A percentile compares a stretch with the other conserved stretches of the same genome.
These are phyloP conservation scores for Eunapius fragilis DNA, from an alignment of 37 sponge, comb jelly and placozoan species.

Conservation along the genomic window DNA sequence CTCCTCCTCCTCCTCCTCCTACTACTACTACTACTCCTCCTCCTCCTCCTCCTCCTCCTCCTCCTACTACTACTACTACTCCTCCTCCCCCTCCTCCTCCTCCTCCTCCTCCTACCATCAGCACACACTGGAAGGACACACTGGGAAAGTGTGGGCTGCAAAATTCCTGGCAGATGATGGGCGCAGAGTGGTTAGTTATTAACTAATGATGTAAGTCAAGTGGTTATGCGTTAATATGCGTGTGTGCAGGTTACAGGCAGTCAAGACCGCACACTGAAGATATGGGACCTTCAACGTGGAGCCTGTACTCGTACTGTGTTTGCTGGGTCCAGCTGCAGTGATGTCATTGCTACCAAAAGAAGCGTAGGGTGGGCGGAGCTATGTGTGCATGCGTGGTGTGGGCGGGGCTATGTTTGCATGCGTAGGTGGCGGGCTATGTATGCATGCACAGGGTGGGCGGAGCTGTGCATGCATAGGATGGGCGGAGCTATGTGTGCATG, in stretches of 20 bases:
- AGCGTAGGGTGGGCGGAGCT: background rate
- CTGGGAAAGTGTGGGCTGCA: constrained; percentile 83
- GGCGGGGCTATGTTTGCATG: background rate
- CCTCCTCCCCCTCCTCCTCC: background rate
- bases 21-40: constrained; percentile 33
- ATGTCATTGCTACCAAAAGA: constrained; percentile 69
- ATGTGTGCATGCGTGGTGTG: background rate
- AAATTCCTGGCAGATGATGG: constrained; percentile 79
- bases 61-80: background rate
- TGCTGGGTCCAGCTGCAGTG: constrained; percentile 96
- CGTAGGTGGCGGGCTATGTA: too few species aligned
- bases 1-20: constrained; percentile 1
- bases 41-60: background rate
- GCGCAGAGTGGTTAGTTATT: constrained; percentile 68
- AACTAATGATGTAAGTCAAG: background rate
- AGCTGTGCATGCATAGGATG: background rate
- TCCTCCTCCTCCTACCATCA: constrained; percentile 18
- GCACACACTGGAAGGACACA: constrained; percentile 87
- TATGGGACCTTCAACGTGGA: constrained; percentile 91
- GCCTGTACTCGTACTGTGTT: constrained; percentile 76
- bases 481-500: background rate
- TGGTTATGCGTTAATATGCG: background rate
- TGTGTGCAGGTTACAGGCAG: constrained; percentile 80
- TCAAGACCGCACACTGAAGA: constrained; percentile 92
- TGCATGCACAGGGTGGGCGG: background rate